Evolutionary conservation across 1,140 invertebrate species (phyloP).

Genomic region (Rhyzopertha dominica): DNA sequence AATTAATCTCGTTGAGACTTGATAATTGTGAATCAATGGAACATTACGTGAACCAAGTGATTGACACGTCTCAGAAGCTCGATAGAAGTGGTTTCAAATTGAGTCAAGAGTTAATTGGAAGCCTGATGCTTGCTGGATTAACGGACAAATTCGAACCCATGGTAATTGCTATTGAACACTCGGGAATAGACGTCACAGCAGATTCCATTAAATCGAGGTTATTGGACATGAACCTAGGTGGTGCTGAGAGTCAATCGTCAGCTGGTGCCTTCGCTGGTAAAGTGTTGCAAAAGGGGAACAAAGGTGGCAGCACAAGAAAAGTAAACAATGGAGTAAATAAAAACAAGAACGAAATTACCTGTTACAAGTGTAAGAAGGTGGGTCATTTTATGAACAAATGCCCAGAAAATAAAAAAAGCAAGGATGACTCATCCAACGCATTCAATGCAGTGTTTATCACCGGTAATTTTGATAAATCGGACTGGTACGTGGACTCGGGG

Average conservation of each 20-base stretch:
- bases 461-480: constrained; percentile 10
- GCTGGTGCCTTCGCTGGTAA: constrained; percentile 9
- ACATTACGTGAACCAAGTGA: constrained; percentile 15
- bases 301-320: background rate
- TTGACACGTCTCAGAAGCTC: constrained; percentile 21
- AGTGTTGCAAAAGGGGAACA: background rate
- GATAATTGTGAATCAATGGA: constrained; percentile 19
- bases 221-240: constrained; percentile 30
- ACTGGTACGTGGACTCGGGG: constrained; percentile 15
- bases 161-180: constrained; percentile 44
- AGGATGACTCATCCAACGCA: too few relatives aligned
- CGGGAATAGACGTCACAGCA: constrained; percentile 37
- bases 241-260: constrained; percentile 4
- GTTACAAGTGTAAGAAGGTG: constrained; percentile 30
- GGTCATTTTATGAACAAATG: constrained; percentile 31
- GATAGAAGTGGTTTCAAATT: constrained; percentile 36
- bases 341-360: constrained; percentile 26
- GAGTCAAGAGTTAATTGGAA: constrained; percentile 39
- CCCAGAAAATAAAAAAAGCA: background rate
- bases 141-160: constrained; percentile 42
- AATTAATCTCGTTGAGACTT: constrained; percentile 17
- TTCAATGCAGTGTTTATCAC: constrained; percentile 16
- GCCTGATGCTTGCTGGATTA: constrained; percentile 39
- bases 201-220: constrained; percentile 45
- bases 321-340: constrained; percentile 2